Base-by-base conservation (phyloP, 2,888 invertebrate genomes). In the Cybosia mesomella region DNA sequence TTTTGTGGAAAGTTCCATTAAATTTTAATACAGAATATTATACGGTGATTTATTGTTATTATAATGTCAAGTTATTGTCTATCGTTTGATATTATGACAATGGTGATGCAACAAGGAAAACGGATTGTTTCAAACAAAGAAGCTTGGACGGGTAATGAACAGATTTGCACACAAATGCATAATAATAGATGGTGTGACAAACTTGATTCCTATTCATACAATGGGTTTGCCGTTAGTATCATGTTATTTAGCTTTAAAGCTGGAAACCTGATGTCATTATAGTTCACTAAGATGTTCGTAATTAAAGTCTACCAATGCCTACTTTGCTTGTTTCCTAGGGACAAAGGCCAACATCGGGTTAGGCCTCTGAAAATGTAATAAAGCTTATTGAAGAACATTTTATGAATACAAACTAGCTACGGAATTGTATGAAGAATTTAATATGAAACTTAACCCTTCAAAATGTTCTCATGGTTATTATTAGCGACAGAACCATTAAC, bases 101-200 rank as follows among this genome's bases (percentile, higher is more conserved):
- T 73, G 79, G 71, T 85, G 85, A 86, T 83, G 86, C 77, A 86
- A 88, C 76, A 68, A 89, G 87, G 88, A 86, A 87, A 89, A 85
- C 70, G 24, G 11, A 36, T 34, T 21, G 36, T 59, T 63, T 21
- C 67, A 72, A 72, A 76, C 75, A 70, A 72, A 77, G 68, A 68
- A 75, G 65, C 65, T 2, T 34, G n/a, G 21, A 32, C 28, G 24
- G 10, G 22, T 32, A 22, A 32, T 58, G 21, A 18, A 22, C 34
- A 21, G 28, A 54, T 67, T 34, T 58, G 57, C 49, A 49, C 18
- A 54, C 43, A 22, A 36, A 34, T 43, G 39, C 49, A 32, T 32
- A 32, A 58, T 58, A 3, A 15, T 55, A 55, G 55, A 55, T 55
- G 55, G 55, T 28, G 24, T 55, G 15, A 58, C 58, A 34, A 28